Conservation (phyloP, 1,140 invertebrate genomes). For the Phocides pigmalion region DNA sequence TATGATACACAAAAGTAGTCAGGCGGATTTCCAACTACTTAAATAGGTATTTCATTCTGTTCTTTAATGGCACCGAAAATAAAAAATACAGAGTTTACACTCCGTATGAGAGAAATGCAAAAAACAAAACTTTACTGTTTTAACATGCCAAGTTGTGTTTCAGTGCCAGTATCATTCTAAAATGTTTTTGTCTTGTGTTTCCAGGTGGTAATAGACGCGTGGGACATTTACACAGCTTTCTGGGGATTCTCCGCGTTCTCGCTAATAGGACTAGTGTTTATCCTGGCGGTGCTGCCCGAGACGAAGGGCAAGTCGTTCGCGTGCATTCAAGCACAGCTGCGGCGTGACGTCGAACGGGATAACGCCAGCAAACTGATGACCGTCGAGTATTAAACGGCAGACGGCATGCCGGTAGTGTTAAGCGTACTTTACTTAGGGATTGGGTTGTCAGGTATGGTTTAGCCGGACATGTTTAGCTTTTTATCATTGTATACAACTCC, state of each 20-base stretch:
- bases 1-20: too few species aligned
- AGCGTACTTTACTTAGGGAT: constrained; percentile 51
- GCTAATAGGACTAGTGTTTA: constrained; percentile 86
- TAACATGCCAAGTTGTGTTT: too few species aligned
- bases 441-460: background rate
- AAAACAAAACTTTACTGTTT: too few species aligned
- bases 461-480: background rate
- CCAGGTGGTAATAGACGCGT: constrained; percentile 84
- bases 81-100: too few species aligned
- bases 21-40: too few species aligned
- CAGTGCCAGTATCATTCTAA: background rate
- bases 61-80: too few species aligned
- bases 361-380: constrained; percentile 76
- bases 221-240: constrained; percentile 89
- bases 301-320: constrained; percentile 92
- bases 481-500: too few species aligned
- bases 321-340: constrained; percentile 73
- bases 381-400: constrained; percentile 68
- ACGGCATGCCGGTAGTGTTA: constrained; percentile 39
- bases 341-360: constrained; percentile 67
- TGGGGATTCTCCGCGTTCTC: constrained; percentile 89
- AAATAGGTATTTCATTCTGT: too few species aligned
- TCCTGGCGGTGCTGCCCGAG: constrained; percentile 88
- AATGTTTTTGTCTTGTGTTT: constrained; percentile 41
- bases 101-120: too few species aligned